A percentile compares a stretch with the other conserved stretches of the same genome.
Conservation (phyloP, 2,797 vertebrate species). For the Pangasius macronema region DNA sequence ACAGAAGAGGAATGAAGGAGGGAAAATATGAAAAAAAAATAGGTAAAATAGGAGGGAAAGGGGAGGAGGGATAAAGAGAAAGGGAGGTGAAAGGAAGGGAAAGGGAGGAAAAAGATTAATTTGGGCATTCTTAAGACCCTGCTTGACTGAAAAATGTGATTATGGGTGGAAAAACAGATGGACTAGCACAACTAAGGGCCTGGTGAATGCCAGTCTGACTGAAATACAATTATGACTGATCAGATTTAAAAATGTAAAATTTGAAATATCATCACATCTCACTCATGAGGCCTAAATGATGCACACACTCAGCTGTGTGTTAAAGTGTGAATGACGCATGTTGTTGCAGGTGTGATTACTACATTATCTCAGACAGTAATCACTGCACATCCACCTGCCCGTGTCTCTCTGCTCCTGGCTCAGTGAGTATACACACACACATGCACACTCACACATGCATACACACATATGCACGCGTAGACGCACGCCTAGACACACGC, state of each 20-base stretch:
- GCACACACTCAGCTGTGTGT: conserved; percentile 32
- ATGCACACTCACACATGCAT: not conserved
- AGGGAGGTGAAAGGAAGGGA: conserved; percentile 30
- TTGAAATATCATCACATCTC: conserved; percentile 10
- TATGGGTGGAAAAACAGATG: conserved; percentile 41
- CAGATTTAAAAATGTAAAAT: not conserved
- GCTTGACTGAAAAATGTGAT: conserved; percentile 36
- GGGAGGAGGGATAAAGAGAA: conserved; percentile 47
- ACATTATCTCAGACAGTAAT: not conserved
- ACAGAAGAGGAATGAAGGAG: conserved; percentile 50
- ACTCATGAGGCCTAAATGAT: conserved; percentile 42
- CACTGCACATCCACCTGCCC: conserved; percentile 38
- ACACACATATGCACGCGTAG: not conserved
- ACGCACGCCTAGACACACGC: not conserved
- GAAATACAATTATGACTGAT: conserved; percentile 34
- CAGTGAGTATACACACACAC: not conserved
- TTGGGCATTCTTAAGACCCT: conserved; percentile 48
- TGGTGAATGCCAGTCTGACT: conserved; percentile 4
- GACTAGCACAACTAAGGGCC: not conserved
- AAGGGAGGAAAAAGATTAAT: conserved; percentile 57
- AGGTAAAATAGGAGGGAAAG: conserved; percentile 24
- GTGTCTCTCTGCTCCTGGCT: conserved; percentile 36
- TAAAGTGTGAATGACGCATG: not conserved
- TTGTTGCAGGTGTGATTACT: conserved; percentile 4
- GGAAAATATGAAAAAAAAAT: conserved; percentile 20